Base-by-base conservation (phyloP, 2,113 vertebrate genomes). In the Mellivora capensis region DNA sequence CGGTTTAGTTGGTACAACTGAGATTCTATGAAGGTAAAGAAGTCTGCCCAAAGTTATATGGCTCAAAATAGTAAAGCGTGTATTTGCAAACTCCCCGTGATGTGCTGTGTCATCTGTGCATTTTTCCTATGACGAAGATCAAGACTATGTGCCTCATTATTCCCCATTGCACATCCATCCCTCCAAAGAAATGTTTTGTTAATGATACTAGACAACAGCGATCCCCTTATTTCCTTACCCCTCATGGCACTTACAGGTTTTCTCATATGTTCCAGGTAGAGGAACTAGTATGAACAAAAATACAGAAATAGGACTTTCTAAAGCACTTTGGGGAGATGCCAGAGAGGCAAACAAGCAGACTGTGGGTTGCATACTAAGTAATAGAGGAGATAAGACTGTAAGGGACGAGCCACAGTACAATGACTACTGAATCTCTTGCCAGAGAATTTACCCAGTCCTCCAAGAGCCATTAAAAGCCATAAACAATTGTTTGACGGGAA, bases 131-230 rank as follows among this genome's bases (percentile, higher is more conserved):
- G 39, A 49, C 7, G 31, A 59, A 37, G 37, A 64, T 27, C 57
- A 59, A 39, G 17, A 1, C 21, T 27, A 8, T 1, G 6, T 6
- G n/a, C 7, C 27, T 6, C n/a, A 0, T 27, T 81, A 23, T 39
- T 44, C 42, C 42, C 27, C 15, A 37, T 0, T 5, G n/a, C 23
- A 59, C n/a, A 6, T 23, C 20, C 2, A 2, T 34, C 59, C 27
- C n/a, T 25, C 61, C 83, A 77, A 90, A 64, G 17, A n/a, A 15
- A 49, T 8, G 11, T 23, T 69, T 76, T 71, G 15, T 37, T 10
- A 52, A 3, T 25, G 27, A 49, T 0, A 4, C 31, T 42, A 49
- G 67, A 52, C 54, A 49, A 42, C 37, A 6, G 72, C 1, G 37
- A 29, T 9, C 57, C 29, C 23, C 27, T 47, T 76, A 23, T 39